A percentile compares a stretch with the other conserved stretches of the same genome.
phyloP scores from a whole-genome alignment of 1,140 invertebrate species.

The Geopemphigus sp. region DNA sequence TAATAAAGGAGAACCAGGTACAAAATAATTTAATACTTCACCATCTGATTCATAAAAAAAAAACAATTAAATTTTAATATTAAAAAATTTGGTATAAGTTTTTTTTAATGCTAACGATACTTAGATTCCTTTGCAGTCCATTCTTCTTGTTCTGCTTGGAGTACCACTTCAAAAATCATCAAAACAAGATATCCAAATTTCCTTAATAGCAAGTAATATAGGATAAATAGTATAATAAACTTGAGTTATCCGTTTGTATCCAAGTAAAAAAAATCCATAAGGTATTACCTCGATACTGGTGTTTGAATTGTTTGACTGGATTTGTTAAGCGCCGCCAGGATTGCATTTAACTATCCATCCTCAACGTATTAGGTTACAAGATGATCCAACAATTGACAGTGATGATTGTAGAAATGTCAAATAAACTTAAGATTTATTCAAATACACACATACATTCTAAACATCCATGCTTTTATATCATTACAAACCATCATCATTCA shows the following conservation, averaged over 20 bases:
- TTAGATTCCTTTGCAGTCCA: constrained; percentile 34
- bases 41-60: neutral
- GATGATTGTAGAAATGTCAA: constrained; percentile 35
- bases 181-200: constrained; percentile 40
- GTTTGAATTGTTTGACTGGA: constrained; percentile 42
- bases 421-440: constrained; percentile 35
- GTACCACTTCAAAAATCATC: constrained; percentile 32
- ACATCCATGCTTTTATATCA: neutral
- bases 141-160: constrained; percentile 35
- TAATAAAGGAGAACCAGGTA: neutral
- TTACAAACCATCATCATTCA: constrained; percentile 31
- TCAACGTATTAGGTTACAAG: constrained; percentile 32
- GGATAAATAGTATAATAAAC: constrained; percentile 35
- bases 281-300: constrained; percentile 44
- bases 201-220: constrained; percentile 34
- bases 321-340: constrained; percentile 25
- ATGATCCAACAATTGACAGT: constrained; percentile 27
- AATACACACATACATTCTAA: neutral
- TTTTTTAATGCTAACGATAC: constrained; percentile 43
- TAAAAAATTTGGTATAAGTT: neutral
- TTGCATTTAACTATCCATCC: constrained; percentile 44
- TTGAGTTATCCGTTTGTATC: constrained; percentile 34
- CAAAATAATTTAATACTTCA: constrained; percentile 20
- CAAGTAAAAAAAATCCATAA: constrained; percentile 46
- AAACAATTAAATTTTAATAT: neutral